Evolutionary conservation across 2,113 vertebrate genomes (phyloP).

Genomic region (Larimichthys polyactis): DNA sequence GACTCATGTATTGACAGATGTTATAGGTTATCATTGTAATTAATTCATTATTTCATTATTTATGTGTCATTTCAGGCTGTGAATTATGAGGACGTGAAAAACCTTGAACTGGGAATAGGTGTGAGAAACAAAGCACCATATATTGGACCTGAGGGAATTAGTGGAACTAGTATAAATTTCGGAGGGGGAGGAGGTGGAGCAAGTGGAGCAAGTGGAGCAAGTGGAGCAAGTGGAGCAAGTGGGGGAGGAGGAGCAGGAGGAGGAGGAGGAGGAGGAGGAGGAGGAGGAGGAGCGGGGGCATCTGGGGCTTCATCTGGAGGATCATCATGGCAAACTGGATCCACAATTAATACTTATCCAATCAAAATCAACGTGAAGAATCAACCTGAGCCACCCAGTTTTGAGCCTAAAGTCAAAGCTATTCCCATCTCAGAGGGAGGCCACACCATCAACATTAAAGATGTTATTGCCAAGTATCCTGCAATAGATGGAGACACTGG

Average conservation of each 20-base stretch:
- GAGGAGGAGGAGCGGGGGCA: not conserved
- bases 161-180: not conserved
- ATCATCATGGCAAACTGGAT: constrained; percentile 3
- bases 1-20: not conserved
- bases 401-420: constrained; percentile 83
- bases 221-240: rapidly evolving
- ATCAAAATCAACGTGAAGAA: constrained; percentile 88
- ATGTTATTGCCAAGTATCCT: constrained; percentile 81
- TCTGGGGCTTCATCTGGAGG: not conserved
- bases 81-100: constrained; percentile 88
- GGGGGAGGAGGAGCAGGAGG: not conserved
- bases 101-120: constrained; percentile 82
- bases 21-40: too few relatives aligned
- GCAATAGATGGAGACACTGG: constrained; percentile 90
- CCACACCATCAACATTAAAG: constrained; percentile 50
- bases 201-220: rapidly evolving
- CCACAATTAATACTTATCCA: constrained; percentile 70
- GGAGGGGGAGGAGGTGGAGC: not conserved
- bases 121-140: constrained; percentile 81
- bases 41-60: not conserved
- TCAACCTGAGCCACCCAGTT: constrained; percentile 86
- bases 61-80: constrained; percentile 81
- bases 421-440: constrained; percentile 81
- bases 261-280: not conserved
- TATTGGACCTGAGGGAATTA: not conserved